Evolutionary conservation across 2,113 vertebrate species (phyloP), one percentile per base, ranked within the genome.

Genomic region (Piprites chloris): DNA sequence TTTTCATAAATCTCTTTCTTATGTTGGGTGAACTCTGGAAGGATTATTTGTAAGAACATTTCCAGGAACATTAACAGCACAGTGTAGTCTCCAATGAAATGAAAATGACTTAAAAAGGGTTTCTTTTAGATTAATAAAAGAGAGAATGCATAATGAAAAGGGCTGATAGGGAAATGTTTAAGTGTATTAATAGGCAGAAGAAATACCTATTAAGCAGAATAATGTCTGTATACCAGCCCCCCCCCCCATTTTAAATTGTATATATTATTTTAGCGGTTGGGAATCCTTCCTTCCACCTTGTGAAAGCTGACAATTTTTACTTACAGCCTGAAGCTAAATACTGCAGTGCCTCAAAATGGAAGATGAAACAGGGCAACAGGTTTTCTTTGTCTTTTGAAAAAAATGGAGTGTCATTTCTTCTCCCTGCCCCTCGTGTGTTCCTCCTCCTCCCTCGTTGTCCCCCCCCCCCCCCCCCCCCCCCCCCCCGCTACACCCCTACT

Each of bases 1-100:
- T 97, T 97, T 97, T 97, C 96, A 96, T 87, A 97, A 95, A 89
- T 87, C 82, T 94, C 95, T 97, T 96, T 96, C 91, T 98, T 97
- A 82, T 35, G 39, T 95, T 91, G 95, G 80, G 89, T 96, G 93
- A 96, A 95, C 77, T 96, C 93, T 92, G 92, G 87, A 58, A 87
- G 91, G 89, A 87, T 79, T 96, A 85, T 95, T 95, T 97, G 67
- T 95, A 89, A 94, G 91, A 93, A 75, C 27, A 61, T 94, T 94
- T 96, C 85, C 83, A 66, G 87, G 81, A 89, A 67, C 28, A 52
- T 92, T 94, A 75, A 46, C 72, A 66, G 50, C 79, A 49, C 35
- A 20, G 32, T 46, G 55, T 80, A 69, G 66, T 86, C 85, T 90
- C 59, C 65, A 61, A 14, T 42, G 58, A 92, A 96, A 90, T 67